A percentile compares a stretch with the other conserved stretches of the same genome.
These are phyloP conservation scores for Escarpia spicata DNA, from an alignment of 2,888 invertebrate species.

Conservation along the genomic window DNA sequence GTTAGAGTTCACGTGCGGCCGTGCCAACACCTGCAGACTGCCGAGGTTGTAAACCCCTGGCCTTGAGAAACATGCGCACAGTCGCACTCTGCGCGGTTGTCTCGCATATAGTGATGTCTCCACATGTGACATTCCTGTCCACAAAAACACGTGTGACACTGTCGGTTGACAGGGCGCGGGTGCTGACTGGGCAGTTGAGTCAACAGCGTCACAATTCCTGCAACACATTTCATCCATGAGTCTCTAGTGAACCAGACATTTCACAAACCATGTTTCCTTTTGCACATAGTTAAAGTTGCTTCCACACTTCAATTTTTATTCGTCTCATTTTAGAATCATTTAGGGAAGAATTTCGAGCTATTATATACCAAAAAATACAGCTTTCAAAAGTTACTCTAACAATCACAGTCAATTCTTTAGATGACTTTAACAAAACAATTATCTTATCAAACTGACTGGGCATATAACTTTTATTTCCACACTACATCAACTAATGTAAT, in stretches of 20 bases:
- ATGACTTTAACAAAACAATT: too few species aligned
- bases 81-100: slow-evolving; percentile 47
- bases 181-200: not conserved
- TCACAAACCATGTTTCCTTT: not conserved
- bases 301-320: too few species aligned
- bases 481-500: not conserved
- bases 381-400: too few species aligned
- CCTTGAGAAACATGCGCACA: slow-evolving; percentile 57
- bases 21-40: slow-evolving; percentile 49
- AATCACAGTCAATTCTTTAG: too few species aligned
- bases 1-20: slow-evolving; percentile 25
- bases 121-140: slow-evolving; percentile 59
- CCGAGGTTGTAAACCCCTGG: slow-evolving; percentile 63
- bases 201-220: slow-evolving; percentile 2
- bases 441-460: too few species aligned
- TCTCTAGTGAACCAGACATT: not conserved
- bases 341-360: too few species aligned
- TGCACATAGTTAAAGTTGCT: too few species aligned
- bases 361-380: too few species aligned
- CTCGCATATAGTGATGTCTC: slow-evolving; percentile 50
- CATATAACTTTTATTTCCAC: not conserved
- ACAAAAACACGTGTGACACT: slow-evolving; percentile 47
- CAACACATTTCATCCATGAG: not conserved
- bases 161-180: not conserved
- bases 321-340: too few species aligned